phyloP scores from a whole-genome alignment of 2,797 vertebrate species.

The Crax fasciolata region DNA sequence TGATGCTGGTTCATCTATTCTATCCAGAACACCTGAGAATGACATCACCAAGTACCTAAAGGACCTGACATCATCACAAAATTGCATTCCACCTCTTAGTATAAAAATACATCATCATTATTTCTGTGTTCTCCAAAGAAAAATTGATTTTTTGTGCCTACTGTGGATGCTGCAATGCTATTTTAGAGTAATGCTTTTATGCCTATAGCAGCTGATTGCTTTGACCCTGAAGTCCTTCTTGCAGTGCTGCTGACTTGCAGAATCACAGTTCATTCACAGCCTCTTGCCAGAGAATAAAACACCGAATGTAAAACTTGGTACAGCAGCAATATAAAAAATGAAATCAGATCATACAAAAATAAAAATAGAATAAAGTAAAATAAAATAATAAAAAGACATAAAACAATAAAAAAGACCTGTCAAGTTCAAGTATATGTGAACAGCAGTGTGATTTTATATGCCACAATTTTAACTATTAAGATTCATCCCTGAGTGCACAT shows the following conservation, averaged over 20 bases:
- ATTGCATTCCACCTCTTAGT: background rate
- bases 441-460: background rate
- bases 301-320: conserved; percentile 8
- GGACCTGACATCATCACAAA: conserved; percentile 23
- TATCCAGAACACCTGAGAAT: background rate
- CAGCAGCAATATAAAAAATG: conserved; percentile 11
- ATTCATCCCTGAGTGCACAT: background rate
- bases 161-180: conserved; percentile 37
- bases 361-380: background rate
- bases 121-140: conserved; percentile 28
- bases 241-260: conserved; percentile 51
- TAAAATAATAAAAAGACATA: background rate
- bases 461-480: background rate
- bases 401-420: background rate
- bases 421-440: conserved; percentile 3
- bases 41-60: background rate
- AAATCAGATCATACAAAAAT: background rate
- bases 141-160: conserved; percentile 49
- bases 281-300: background rate
- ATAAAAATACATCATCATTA: conserved; percentile 47
- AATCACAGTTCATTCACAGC: conserved; percentile 51
- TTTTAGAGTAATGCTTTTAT: conserved; percentile 57
- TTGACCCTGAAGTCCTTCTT: conserved; percentile 68
- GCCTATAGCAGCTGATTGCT: conserved; percentile 50
- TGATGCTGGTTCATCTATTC: background rate